Evolutionary conservation across 2,113 vertebrate species (phyloP).

Genomic region (Pseudorasbora parva): DNA sequence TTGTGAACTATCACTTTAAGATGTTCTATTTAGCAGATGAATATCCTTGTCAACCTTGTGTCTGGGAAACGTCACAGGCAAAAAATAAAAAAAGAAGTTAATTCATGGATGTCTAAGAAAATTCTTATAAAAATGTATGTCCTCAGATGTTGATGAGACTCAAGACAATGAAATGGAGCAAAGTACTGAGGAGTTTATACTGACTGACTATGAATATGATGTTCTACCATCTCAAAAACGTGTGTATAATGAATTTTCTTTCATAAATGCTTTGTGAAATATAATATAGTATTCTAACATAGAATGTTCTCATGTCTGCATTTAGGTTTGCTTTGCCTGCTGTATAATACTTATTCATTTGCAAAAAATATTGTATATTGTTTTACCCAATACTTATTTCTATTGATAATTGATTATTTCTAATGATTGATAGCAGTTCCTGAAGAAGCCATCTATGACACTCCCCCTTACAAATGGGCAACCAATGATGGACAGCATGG

Average conservation of each 20-base stretch:
- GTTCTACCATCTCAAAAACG: slow-evolving; percentile 64
- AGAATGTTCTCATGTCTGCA: background rate
- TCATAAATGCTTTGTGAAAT: background rate
- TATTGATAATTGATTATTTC: background rate
- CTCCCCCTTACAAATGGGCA: slow-evolving; percentile 58
- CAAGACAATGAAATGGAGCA: slow-evolving; percentile 13
- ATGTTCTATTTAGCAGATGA: background rate
- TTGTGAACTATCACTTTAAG: background rate
- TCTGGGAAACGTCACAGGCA: background rate
- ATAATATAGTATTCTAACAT: background rate
- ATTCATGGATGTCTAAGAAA: slow-evolving; percentile 14
- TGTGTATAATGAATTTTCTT: slow-evolving; percentile 45
- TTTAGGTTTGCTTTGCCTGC: background rate
- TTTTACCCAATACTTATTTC: background rate
- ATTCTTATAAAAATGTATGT: background rate
- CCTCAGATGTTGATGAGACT: slow-evolving; percentile 19
- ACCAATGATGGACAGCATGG: slow-evolving; percentile 43
- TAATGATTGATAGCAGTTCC: background rate
- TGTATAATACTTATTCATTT: background rate
- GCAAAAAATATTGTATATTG: background rate
- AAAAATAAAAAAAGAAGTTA: background rate
- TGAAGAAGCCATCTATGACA: slow-evolving; percentile 66
- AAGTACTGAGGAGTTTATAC: slow-evolving; percentile 8
- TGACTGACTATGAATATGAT: slow-evolving; percentile 62
- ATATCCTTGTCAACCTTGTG: background rate